Percentiles rank a stretch among this genome's conserved stretches.
Conservation (phyloP, 2,888 invertebrate species). For the Fragum fragum region DNA sequence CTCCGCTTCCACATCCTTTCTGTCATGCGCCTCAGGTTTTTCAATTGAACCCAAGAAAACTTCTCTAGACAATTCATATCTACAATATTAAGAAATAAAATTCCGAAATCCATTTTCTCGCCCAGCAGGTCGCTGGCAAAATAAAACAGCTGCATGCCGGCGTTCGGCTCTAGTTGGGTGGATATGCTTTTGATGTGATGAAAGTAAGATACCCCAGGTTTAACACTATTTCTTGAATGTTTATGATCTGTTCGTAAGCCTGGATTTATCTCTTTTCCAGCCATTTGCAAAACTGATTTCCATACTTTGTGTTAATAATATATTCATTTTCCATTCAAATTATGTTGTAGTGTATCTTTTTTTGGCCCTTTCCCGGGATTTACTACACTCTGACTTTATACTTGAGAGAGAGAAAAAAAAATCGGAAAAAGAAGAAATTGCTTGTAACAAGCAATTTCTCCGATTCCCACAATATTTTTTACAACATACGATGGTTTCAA, state of each 20-base stretch:
- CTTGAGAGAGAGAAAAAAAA: too few species aligned
- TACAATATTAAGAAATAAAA: not conserved
- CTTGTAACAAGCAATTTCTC: too few species aligned
- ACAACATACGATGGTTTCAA: too few species aligned
- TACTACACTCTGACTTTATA: too few species aligned
- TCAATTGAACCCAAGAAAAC: not conserved
- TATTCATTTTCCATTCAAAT: too few species aligned
- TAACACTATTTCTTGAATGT: constrained; percentile 17
- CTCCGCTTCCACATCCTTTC: too few species aligned
- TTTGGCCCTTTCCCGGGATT: too few species aligned
- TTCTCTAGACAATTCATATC: not conserved
- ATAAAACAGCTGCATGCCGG: not conserved
- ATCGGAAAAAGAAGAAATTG: too few species aligned
- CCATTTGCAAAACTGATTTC: not conserved
- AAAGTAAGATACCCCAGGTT: not conserved
- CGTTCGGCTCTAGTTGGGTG: not conserved
- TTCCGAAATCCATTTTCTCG: not conserved
- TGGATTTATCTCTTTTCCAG: not conserved
- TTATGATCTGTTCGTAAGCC: not conserved
- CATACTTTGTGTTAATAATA: too few species aligned
- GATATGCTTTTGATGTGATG: constrained; percentile 1
- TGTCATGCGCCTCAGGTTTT: too few species aligned
- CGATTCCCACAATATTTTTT: too few species aligned
- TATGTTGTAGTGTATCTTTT: too few species aligned
- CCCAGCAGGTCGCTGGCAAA: not conserved